These are phyloP conservation scores for Oophaga sylvatica DNA, from an alignment of 2,797 vertebrate species.

Conservation along the genomic window DNA sequence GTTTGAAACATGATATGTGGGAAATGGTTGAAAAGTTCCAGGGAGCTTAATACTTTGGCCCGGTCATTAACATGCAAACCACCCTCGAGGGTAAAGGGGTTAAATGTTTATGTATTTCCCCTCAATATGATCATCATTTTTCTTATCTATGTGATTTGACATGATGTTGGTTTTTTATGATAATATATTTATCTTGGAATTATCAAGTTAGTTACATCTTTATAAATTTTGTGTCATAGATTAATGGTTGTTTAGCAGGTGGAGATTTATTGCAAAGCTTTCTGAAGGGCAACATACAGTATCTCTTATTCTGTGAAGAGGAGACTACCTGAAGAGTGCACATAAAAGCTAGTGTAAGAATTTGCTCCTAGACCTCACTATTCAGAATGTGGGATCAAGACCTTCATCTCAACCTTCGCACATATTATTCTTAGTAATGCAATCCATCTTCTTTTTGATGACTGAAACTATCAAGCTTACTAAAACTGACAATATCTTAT, in stretches of 20 bases:
- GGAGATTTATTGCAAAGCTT: not conserved
- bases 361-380: conserved; percentile 77
- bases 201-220: not conserved
- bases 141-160: not conserved
- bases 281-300: not conserved
- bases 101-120: too few species aligned
- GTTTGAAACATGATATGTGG: too few species aligned
- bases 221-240: not conserved
- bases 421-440: conserved; percentile 80
- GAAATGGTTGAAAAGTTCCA: too few species aligned
- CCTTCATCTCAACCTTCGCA: conserved; percentile 77
- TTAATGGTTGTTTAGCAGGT: not conserved
- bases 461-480: conserved; percentile 71
- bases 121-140: not conserved
- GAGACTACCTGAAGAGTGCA: conserved; percentile 78
- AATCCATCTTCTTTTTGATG: conserved; percentile 68
- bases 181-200: not conserved
- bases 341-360: conserved; percentile 76
- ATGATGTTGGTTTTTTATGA: not conserved
- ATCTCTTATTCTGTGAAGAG: conserved; percentile 74
- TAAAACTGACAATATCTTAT: conserved; percentile 77
- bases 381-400: conserved; percentile 76
- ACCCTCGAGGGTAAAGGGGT: too few species aligned
- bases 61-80: too few species aligned
- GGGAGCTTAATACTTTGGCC: too few species aligned